Conservation (phyloP, 1,140 invertebrate species). For the Doryteuthis pealeii region DNA sequence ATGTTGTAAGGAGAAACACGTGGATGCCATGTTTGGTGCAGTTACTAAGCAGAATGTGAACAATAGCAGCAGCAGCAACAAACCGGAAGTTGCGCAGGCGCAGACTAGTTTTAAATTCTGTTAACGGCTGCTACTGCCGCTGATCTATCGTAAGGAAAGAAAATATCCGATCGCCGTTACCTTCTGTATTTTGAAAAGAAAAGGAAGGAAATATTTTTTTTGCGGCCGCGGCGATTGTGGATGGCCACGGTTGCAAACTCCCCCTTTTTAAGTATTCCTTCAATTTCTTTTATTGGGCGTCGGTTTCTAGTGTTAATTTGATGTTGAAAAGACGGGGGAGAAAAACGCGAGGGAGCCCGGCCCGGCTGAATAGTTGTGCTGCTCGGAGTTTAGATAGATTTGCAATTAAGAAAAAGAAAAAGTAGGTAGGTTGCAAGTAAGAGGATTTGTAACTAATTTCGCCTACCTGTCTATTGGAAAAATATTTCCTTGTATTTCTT, state of each 20-base stretch:
- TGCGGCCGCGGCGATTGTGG: neutral
- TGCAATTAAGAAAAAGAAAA: too few species aligned
- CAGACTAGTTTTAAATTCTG: neutral
- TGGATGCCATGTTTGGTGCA: neutral
- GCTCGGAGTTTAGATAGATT: too few species aligned
- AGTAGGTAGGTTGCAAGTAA: too few species aligned
- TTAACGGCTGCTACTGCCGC: neutral
- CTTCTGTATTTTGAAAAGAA: neutral
- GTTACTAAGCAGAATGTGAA: neutral
- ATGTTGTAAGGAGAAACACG: neutral
- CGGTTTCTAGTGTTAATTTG: too few species aligned
- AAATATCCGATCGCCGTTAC: neutral
- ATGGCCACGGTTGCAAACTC: neutral
- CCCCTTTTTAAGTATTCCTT: neutral
- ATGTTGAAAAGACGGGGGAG: too few species aligned
- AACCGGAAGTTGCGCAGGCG: conserved; percentile 15
- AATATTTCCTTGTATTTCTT: too few species aligned
- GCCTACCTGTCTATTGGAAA: too few species aligned
- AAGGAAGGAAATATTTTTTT: neutral
- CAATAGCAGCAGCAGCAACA: neutral
- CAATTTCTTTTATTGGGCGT: conserved; percentile 5
- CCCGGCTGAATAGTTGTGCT: too few species aligned
- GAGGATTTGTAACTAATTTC: too few species aligned
- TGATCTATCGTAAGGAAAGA: neutral
- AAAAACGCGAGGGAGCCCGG: too few species aligned